phyloP scores from a whole-genome alignment of 2,888 invertebrate genomes.

The Drepanosiphum platanoidis region DNA sequence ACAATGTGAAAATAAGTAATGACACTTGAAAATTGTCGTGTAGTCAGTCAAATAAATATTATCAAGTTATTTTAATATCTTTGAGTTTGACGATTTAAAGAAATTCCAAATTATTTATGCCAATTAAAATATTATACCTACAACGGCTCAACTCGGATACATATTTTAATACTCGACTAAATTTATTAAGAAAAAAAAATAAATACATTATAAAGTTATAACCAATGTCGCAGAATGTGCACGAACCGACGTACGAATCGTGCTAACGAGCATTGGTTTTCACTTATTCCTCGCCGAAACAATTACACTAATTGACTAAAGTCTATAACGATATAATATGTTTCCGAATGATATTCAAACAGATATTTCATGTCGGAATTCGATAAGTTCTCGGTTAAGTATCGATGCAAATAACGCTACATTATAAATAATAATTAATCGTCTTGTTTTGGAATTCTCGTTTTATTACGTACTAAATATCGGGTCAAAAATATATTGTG shows the following conservation, averaged over 20 bases:
- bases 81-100: not conserved
- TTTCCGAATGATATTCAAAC: not conserved
- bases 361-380: not conserved
- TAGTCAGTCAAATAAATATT: no score
- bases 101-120: not conserved
- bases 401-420: no score
- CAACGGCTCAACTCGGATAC: not conserved
- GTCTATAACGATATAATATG: no score
- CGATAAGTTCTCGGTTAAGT: not conserved
- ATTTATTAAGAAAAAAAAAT: not conserved
- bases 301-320: not conserved
- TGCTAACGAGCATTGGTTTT: conserved; percentile 19
- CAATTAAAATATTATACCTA: not conserved
- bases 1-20: no score
- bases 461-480: no score
- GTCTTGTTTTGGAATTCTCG: no score
- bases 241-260: not conserved
- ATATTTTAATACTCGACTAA: not conserved
- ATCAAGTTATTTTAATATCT: not conserved
- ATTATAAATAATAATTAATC: no score
- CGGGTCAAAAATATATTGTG: no score
- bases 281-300: not conserved
- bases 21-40: not conserved
- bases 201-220: not conserved
- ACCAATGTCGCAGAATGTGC: not conserved